Percentiles rank a stretch among this genome's conserved stretches.
Evolutionary conservation across 2,888 invertebrate species (phyloP).

Genomic region (Lasiommata megera): DNA sequence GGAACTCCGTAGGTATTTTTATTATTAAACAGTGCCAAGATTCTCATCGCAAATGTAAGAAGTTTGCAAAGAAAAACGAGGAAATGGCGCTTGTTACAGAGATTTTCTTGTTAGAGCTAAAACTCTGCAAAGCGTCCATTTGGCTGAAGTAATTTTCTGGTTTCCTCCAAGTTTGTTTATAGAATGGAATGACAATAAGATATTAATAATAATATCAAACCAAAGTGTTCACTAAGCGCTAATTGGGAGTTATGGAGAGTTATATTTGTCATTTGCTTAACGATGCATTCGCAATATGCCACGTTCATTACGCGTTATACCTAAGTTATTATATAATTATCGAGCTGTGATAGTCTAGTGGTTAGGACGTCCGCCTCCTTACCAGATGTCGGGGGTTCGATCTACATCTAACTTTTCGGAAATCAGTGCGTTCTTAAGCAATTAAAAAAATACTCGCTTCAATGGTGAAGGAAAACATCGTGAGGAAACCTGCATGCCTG

Average conservation of each 20-base stretch:
- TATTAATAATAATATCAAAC: too few relatives aligned
- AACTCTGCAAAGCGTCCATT: conserved; percentile 2
- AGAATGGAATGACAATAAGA: conserved; percentile 5
- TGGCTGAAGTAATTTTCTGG: conserved; percentile 6
- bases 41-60: conserved; percentile 17
- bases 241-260: conserved; percentile 1
- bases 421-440: too few relatives aligned
- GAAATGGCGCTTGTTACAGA: conserved; percentile 8
- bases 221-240: background rate
- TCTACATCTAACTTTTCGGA: too few relatives aligned
- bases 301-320: conserved; percentile 7
- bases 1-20: conserved; percentile 18
- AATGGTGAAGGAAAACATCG: too few relatives aligned
- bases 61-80: conserved; percentile 18
- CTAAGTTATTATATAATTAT: too few relatives aligned
- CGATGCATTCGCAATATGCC: conserved; percentile 3
- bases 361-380: too few relatives aligned
- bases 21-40: conserved; percentile 18
- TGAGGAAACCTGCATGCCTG: too few relatives aligned
- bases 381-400: too few relatives aligned
- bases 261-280: conserved; percentile 13
- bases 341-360: too few relatives aligned
- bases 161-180: conserved; percentile 6
- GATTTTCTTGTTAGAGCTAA: conserved; percentile 11
- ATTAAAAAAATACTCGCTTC: too few relatives aligned